Evolutionary conservation across 2,113 vertebrate species (phyloP), one percentile per base, ranked within the genome.

Genomic region (Rafetus swinhoei): DNA sequence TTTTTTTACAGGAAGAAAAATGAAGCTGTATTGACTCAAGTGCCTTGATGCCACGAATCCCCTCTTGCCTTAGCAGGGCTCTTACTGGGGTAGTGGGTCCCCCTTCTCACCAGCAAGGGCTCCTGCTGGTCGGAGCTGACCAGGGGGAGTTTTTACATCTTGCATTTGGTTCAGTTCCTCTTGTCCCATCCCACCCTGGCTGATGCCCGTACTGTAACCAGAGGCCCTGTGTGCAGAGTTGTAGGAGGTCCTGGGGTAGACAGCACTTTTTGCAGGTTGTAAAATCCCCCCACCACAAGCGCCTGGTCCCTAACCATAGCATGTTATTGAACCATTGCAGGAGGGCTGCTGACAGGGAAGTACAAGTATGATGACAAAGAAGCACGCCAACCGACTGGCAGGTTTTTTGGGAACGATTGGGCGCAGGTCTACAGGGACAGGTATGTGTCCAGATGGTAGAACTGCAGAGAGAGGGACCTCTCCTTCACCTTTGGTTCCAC

Each of bases 341-440:
- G 99, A 76, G 99, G 99, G 21, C 98, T 99, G 35, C 98, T 99
- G 69, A 99, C 99, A 0, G 99, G 99, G 86, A 99, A 99, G 89
- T 99, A 99, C 96, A 98, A 98, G n/a, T 99, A 98, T 0, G 97
- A 99, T 65, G 99, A 99, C 88, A 98, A 99, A 96, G 98, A 99
- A 0, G 72, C 52, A 0, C 72, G 92, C 32, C 98, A 99, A 82
- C 98, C 99, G 1, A 19, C 84, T 0, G 98, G 99, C 83, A 98
- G 99, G 19, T 99, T 99, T 96, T 99, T 99, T 96, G 99, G 99
- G 3, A 98, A 99, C 81, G 98, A 4, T 90, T 99, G 98, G 99
- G 98, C 99, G 16, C 96, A 97, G 89, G 76, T 87, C 3, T 99
- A 99, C 97, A 98, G 98, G 88, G 98, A 99, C 97, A 98, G 99